A percentile compares a stretch with the other conserved stretches of the same genome.
These are phyloP conservation scores for Leucopsar rothschildi DNA, from an alignment of 2,113 vertebrate genomes.

Conservation along the genomic window DNA sequence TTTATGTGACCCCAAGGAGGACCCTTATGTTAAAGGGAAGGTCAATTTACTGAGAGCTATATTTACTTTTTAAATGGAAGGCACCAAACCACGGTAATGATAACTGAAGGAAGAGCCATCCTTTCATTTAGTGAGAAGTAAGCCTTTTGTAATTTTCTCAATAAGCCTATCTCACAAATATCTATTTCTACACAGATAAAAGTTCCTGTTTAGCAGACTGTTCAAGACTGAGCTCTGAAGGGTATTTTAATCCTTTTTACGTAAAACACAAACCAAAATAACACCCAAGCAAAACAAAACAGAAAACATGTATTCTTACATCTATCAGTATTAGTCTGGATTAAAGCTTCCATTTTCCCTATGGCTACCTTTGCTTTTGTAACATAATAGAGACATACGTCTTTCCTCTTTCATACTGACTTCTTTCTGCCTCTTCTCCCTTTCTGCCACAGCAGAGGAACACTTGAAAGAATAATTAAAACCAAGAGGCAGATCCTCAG, in stretches of 20 bases:
- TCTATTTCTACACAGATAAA: background rate
- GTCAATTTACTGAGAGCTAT: background rate
- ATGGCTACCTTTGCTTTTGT: background rate
- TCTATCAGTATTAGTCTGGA: background rate
- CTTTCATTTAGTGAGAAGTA: background rate
- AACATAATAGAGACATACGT: background rate
- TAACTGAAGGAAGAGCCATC: background rate
- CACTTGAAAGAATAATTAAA: background rate
- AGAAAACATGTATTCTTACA: background rate
- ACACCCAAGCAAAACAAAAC: background rate
- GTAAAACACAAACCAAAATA: background rate
- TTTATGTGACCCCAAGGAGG: background rate
- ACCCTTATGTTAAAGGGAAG: background rate
- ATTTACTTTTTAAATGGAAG: background rate
- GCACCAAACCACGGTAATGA: background rate
- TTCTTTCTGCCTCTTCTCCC: background rate
- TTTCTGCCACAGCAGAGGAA: background rate
- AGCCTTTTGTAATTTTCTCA: background rate
- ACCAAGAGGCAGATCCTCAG: background rate
- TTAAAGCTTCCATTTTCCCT: background rate
- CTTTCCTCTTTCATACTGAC: background rate
- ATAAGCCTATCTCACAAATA: background rate
- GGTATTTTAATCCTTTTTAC: background rate
- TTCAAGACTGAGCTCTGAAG: background rate
- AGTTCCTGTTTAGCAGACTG: background rate